These are phyloP conservation scores for Heliconius ethilla DNA, from an alignment of 2,888 invertebrate species.

Conservation along the genomic window DNA sequence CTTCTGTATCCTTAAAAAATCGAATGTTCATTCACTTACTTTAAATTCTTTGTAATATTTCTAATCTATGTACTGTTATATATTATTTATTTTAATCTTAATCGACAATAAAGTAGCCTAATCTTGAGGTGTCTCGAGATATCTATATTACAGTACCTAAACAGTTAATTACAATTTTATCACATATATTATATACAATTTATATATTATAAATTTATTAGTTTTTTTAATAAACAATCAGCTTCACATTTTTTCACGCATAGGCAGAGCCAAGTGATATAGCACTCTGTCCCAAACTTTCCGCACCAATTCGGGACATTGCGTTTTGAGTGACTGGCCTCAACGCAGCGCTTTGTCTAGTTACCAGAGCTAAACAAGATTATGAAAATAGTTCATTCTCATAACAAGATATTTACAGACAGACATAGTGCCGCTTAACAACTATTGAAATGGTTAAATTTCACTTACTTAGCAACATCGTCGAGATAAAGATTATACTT, in stretches of 20 bases:
- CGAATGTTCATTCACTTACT: background rate
- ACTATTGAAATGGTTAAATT: background rate
- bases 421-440: too few species aligned
- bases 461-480: conserved; percentile 57
- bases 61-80: background rate
- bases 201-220: background rate
- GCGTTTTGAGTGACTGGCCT: too few species aligned
- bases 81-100: background rate
- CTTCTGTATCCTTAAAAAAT: too few species aligned
- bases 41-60: background rate
- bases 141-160: background rate
- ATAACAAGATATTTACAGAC: too few species aligned
- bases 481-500: conserved; percentile 52
- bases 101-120: background rate
- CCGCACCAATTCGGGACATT: too few species aligned
- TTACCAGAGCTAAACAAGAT: too few species aligned
- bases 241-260: too few species aligned
- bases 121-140: background rate
- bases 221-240: background rate
- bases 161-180: background rate
- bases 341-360: too few species aligned
- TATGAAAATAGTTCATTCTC: too few species aligned
- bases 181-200: background rate
- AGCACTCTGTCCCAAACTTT: too few species aligned
- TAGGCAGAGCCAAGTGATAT: too few species aligned